Evolutionary conservation across 2,888 invertebrate species (phyloP).

Genomic region (Dioctria rufipes): DNA sequence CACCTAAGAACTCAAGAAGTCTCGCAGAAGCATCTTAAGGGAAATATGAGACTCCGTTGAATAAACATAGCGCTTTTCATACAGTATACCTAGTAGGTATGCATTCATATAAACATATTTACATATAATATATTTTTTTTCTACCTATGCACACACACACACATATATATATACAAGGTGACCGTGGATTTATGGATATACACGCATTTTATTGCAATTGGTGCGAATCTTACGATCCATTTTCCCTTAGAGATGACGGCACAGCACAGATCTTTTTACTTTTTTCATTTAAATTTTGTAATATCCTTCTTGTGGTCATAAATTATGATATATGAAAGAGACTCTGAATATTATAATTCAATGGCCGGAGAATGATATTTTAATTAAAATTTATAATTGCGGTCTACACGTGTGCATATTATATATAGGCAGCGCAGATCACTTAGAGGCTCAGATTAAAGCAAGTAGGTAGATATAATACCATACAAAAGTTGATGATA

Average conservation of each 20-base stretch:
- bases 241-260: conserved; percentile 35
- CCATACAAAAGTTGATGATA: too few relatives aligned
- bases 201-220: conserved; percentile 24
- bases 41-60: conserved; percentile 1
- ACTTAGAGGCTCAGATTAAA: too few relatives aligned
- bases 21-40: conserved; percentile 3
- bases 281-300: conserved; percentile 11
- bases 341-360: conserved; percentile 19
- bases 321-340: conserved; percentile 35
- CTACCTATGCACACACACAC: too few relatives aligned
- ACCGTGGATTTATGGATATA: background rate
- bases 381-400: conserved; percentile 49
- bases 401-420: background rate
- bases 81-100: background rate
- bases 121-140: background rate
- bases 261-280: background rate
- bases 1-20: conserved; percentile 18
- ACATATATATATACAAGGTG: too few relatives aligned
- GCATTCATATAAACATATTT: too few relatives aligned
- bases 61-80: conserved; percentile 5
- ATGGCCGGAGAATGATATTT: conserved; percentile 26
- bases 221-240: conserved; percentile 51
- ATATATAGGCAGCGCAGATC: background rate
- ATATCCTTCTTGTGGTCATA: conserved; percentile 27
- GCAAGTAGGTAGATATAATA: too few relatives aligned